phyloP scores from a whole-genome alignment of 1,140 invertebrate genomes.

The Magallana ariakensis region DNA sequence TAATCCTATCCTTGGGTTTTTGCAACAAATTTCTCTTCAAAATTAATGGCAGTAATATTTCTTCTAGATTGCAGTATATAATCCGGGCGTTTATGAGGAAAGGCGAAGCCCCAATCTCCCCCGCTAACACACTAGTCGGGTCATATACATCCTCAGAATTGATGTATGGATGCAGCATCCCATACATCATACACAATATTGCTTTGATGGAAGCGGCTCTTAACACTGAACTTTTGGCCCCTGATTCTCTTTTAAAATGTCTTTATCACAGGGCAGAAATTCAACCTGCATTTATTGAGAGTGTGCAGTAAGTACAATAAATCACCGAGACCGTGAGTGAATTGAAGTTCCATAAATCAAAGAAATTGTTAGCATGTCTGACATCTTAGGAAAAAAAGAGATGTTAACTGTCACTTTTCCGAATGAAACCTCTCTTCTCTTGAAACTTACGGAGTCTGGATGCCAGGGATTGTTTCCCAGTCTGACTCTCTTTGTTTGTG shows the following conservation, averaged over 20 bases:
- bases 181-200: not conserved
- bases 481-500: not conserved
- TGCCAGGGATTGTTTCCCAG: not conserved
- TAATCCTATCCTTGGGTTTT: not conserved
- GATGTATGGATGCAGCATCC: constrained; percentile 13
- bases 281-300: not conserved
- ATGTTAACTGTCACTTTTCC: constrained; percentile 12
- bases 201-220: not conserved
- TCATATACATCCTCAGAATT: not conserved
- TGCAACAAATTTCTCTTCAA: constrained; percentile 1
- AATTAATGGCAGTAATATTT: constrained; percentile 13
- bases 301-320: not conserved
- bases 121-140: not conserved
- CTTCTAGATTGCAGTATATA: constrained; percentile 23
- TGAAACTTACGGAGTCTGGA: not conserved
- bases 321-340: not conserved
- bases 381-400: not conserved
- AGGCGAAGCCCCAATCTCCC: constrained; percentile 13
- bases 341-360: not conserved
- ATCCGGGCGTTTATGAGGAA: constrained; percentile 18
- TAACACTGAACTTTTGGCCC: constrained; percentile 9
- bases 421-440: not conserved
- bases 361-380: constrained; percentile 19
- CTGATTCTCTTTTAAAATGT: not conserved
- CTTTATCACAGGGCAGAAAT: not conserved